Evolutionary conservation across 2,797 vertebrate genomes (phyloP).

Genomic region (Anabacerthia variegaticeps): DNA sequence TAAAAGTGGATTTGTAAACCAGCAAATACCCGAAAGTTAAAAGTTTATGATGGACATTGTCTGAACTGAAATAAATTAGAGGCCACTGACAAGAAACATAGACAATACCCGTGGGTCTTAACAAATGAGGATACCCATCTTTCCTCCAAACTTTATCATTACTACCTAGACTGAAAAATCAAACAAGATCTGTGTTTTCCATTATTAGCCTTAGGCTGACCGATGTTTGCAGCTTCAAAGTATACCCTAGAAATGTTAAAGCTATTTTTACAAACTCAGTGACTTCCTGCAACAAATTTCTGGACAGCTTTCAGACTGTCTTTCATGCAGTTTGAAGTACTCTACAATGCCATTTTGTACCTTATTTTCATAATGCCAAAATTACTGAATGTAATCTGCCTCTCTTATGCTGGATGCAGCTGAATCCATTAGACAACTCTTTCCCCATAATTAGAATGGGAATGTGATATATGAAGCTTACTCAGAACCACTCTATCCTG

Average conservation of each 20-base stretch:
- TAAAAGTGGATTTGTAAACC: neutral
- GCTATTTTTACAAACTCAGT: constrained; percentile 11
- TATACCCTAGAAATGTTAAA: neutral
- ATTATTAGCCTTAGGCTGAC: neutral
- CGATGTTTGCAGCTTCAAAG: neutral
- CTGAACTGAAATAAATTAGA: neutral
- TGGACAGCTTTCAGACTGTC: constrained; percentile 3
- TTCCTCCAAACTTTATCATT: neutral
- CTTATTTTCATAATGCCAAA: constrained; percentile 19
- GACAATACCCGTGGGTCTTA: neutral
- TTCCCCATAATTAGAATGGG: constrained; percentile 9
- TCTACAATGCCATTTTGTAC: neutral
- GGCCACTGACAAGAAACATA: neutral
- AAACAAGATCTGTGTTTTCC: neutral
- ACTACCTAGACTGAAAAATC: neutral
- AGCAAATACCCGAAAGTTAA: neutral
- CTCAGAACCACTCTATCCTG: neutral
- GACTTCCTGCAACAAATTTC: constrained; percentile 29
- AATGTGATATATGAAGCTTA: neutral
- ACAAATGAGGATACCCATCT: neutral
- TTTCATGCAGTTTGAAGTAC: neutral
- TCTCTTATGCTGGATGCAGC: neutral
- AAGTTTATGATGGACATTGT: neutral
- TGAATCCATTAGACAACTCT: constrained; percentile 20
- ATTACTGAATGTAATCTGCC: constrained; percentile 7